phyloP scores from a whole-genome alignment of 2,113 vertebrate species.

The Thymallus thymallus region DNA sequence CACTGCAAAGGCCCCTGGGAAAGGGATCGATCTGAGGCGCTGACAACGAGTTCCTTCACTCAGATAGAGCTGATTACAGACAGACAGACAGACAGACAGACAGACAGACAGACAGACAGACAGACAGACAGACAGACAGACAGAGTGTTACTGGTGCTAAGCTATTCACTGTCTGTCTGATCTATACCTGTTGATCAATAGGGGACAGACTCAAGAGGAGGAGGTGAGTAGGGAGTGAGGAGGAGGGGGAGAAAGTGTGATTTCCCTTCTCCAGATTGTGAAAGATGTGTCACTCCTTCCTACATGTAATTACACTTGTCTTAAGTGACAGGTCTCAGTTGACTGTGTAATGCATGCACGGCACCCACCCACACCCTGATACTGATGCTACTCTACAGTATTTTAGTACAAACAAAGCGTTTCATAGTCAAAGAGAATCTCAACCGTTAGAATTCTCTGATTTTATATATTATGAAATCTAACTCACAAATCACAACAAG shows the following conservation, averaged over 20 bases:
- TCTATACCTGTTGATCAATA: conserved; percentile 44
- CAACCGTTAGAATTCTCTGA: too few species aligned
- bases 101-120: too few species aligned
- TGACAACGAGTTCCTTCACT: not conserved
- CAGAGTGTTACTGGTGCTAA: not conserved
- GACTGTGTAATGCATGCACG: too few species aligned
- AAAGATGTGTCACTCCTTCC: not conserved
- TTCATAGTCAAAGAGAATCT: too few species aligned
- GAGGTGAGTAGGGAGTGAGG: too few species aligned
- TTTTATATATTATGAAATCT: too few species aligned
- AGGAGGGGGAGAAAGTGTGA: too few species aligned
- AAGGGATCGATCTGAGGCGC: conserved; percentile 10
- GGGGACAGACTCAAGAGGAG: not conserved
- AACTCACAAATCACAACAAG: too few species aligned
- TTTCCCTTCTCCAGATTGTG: not conserved
- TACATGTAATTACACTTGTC: conserved; percentile 28
- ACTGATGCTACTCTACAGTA: too few species aligned
- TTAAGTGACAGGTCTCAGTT: conserved; percentile 5
- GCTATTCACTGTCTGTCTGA: not conserved
- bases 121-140: not conserved
- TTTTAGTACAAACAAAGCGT: too few species aligned
- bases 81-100: too few species aligned
- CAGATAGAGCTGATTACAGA: conserved; percentile 4
- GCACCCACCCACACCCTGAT: too few species aligned
- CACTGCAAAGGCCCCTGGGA: not conserved